A percentile compares a stretch with the other conserved stretches of the same genome.
Conservation (phyloP, 64 coral and sea anemone genomes). For the Acropora yongei region DNA sequence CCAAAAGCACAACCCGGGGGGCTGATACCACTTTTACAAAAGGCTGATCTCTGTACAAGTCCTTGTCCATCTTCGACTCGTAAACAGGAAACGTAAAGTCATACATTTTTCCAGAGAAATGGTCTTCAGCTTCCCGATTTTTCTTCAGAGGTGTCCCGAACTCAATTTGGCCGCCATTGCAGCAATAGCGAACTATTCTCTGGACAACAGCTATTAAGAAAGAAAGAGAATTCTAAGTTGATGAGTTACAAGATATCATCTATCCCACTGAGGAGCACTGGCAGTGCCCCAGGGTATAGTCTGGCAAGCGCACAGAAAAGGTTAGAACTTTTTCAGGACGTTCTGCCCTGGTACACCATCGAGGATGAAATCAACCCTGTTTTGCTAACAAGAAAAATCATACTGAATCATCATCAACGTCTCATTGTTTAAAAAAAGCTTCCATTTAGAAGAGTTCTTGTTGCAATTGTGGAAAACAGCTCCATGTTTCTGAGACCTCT, state of each 20-base stretch:
- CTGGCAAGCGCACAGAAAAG: neutral
- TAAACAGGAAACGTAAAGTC: slow-evolving; percentile 93
- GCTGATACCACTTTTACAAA: slow-evolving; percentile 60
- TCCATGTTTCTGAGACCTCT: too few species aligned
- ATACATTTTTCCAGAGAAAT: slow-evolving; percentile 75
- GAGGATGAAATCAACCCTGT: too few species aligned
- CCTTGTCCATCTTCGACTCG: slow-evolving; percentile 39
- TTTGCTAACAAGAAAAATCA: too few species aligned
- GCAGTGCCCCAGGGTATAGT: too few species aligned
- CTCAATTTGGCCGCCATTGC: slow-evolving; percentile 62
- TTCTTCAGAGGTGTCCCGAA: slow-evolving; percentile 59
- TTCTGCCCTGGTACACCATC: too few species aligned
- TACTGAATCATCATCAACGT: too few species aligned
- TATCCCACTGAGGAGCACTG: neutral
- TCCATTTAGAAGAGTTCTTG: too few species aligned
- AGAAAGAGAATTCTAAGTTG: neutral
- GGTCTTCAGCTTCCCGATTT: slow-evolving; percentile 65
- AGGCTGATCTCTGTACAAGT: slow-evolving; percentile 52
- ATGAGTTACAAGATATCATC: neutral
- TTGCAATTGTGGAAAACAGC: too few species aligned
- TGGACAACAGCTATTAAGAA: slow-evolving; percentile 61
- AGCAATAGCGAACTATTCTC: slow-evolving; percentile 64
- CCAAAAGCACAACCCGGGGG: slow-evolving; percentile 51
- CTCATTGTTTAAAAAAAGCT: too few species aligned
- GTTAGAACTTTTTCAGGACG: neutral